Conservation (phyloP, 2,888 invertebrate genomes). For the Cheilosia urbana region DNA sequence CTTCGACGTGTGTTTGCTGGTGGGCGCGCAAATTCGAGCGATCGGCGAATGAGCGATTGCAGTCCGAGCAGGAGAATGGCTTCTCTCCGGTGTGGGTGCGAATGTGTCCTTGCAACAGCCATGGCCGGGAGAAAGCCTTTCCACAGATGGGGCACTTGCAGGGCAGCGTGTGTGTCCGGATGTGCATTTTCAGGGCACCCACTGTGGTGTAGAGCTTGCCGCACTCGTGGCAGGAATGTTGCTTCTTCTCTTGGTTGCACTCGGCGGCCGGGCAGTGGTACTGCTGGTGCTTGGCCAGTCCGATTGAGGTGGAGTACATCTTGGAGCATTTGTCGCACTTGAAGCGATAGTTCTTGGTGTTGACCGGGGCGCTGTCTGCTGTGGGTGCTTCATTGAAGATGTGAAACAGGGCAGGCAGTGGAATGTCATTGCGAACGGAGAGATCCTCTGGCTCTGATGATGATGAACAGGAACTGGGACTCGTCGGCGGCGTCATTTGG, state of each 20-base stretch:
- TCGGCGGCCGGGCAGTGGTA: constrained; percentile 96
- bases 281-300: constrained; percentile 96
- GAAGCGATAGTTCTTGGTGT: constrained; percentile 86
- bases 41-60: constrained; percentile 83
- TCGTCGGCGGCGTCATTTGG: constrained; percentile 81
- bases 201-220: constrained; percentile 83
- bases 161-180: constrained; percentile 82
- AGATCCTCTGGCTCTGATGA: constrained; percentile 82
- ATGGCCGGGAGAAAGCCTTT: constrained; percentile 83
- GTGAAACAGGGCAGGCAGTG: constrained; percentile 81
- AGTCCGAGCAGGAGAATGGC: constrained; percentile 82
- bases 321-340: constrained; percentile 97
- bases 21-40: constrained; percentile 83
- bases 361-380: constrained; percentile 17
- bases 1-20: constrained; percentile 83
- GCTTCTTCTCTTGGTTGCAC: constrained; percentile 93
- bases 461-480: constrained; percentile 80
- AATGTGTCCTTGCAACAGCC: constrained; percentile 83
- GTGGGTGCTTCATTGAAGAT: constrained; percentile 79
- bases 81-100: constrained; percentile 83
- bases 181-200: constrained; percentile 83
- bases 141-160: constrained; percentile 83
- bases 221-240: constrained; percentile 84
- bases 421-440: constrained; percentile 81
- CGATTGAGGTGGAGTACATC: constrained; percentile 97